Base-by-base conservation (phyloP, 2,888 invertebrate species). In the Operophtera brumata region DNA sequence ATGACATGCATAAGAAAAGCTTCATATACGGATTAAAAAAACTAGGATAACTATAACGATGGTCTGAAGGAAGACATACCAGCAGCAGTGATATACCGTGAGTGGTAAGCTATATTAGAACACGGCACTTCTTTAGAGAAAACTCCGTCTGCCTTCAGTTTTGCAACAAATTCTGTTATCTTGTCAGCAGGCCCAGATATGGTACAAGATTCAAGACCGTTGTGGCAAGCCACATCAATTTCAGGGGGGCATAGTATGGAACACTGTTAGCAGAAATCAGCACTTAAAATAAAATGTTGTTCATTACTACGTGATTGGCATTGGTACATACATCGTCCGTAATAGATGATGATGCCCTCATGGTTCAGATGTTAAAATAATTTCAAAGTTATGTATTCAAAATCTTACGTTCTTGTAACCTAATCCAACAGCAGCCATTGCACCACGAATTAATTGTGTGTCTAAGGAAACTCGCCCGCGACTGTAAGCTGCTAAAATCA, bases 71-170 rank as follows among this genome's bases (percentile, higher is more conserved):
- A 20, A 4, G 4, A 20, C 4, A 20, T 39, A 71, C 80, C 92
- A 41, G 93, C 92, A 26, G 91, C 85, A 1, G 91, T 89, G 66
- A 97, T 95, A 66, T 95, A 95, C 32, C 93, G 91, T 52, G 96
- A 95, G 76, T 97, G 96, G 73, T 96, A 97, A 0, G 97, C 95
- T 58, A 96, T 95, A 67, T 96, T 95, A 14, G 94, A 92, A 54
- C 94, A 94, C 8, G 73, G 71, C 0, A 78, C 78, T 57, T 73
- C 73, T 42, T 71, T 76, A 0, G 75, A 75, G 30, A 78, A 78
- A n/a, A 76, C 65, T 9, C 66, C 67, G n/a, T 66, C 53, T 0
- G 55, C 60, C 1, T 65, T 69, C 93, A 78, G 55, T 28, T 66
- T 12, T 1, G 52, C 86, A 0, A 93, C 91, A 63, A 92, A 93